Conservation (phyloP, 2,888 invertebrate species). For the Icerya purchasi region DNA sequence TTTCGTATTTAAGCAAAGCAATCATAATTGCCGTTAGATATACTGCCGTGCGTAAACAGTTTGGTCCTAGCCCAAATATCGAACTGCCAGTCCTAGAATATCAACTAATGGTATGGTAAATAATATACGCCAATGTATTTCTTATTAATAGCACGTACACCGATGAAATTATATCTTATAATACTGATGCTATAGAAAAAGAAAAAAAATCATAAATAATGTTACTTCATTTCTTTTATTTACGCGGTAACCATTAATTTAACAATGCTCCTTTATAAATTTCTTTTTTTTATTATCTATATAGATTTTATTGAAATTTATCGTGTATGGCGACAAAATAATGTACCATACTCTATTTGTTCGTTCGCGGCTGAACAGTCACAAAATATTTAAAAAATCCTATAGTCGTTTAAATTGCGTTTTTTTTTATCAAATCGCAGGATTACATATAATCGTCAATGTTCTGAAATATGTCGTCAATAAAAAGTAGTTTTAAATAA, state of each 20-base stretch:
- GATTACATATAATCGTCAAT: no score
- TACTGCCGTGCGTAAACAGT: slow-evolving; percentile 57
- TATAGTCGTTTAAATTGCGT: no score
- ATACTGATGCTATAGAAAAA: slow-evolving; percentile 8
- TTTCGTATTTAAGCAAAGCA: slow-evolving; percentile 37
- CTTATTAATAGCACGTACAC: background rate
- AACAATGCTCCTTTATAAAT: no score
- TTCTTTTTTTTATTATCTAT: no score
- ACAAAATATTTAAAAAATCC: no score
- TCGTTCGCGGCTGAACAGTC: no score
- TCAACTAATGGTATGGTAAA: slow-evolving; percentile 47
- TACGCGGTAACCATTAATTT: background rate
- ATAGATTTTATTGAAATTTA: no score
- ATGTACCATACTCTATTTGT: no score
- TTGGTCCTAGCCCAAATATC: slow-evolving; percentile 32
- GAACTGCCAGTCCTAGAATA: slow-evolving; percentile 66
- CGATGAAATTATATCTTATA: background rate
- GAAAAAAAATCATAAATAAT: slow-evolving; percentile 2
- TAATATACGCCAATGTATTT: slow-evolving; percentile 11
- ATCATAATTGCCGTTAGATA: slow-evolving; percentile 57
- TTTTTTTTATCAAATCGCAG: no score
- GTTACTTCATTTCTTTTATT: background rate
- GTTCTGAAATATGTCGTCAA: no score
- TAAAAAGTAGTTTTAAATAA: no score
- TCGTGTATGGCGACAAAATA: no score